These are phyloP conservation scores for Sebastes vulpes DNA, from an alignment of 2,797 vertebrate genomes.

Conservation along the genomic window DNA sequence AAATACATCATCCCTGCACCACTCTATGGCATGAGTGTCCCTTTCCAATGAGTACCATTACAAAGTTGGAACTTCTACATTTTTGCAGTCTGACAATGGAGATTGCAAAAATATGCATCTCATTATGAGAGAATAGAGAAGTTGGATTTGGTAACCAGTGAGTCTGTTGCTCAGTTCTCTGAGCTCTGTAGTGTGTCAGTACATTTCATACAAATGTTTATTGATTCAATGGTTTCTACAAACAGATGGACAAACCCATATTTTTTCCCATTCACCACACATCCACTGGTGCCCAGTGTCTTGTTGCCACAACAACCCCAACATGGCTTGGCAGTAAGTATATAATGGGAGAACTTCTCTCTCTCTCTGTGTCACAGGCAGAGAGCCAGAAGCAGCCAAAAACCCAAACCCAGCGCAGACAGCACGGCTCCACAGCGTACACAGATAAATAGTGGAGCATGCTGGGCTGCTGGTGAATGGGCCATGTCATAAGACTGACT, in stretches of 20 bases:
- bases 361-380: constrained; percentile 36
- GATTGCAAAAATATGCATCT: neutral
- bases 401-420: constrained; percentile 48
- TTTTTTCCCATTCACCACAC: constrained; percentile 41
- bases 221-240: constrained; percentile 7
- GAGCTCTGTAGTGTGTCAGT: neutral
- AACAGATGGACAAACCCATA: constrained; percentile 16
- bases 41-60: neutral
- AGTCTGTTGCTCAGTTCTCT: neutral
- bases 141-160: neutral
- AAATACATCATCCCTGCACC: too few species aligned
- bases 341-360: constrained; percentile 6
- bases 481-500: constrained; percentile 57
- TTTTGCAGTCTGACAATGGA: neutral
- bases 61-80: neutral
- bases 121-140: neutral
- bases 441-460: constrained; percentile 63
- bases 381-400: constrained; percentile 48
- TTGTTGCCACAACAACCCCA: constrained; percentile 75
- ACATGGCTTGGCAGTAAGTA: constrained; percentile 44
- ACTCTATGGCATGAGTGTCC: neutral
- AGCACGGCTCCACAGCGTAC: constrained; percentile 49
- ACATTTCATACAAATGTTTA: neutral
- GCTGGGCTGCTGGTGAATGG: constrained; percentile 69
- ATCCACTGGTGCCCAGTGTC: constrained; percentile 26